phyloP scores from a whole-genome alignment of 2,797 vertebrate species.

The Crossoptilon crossoptilon region DNA sequence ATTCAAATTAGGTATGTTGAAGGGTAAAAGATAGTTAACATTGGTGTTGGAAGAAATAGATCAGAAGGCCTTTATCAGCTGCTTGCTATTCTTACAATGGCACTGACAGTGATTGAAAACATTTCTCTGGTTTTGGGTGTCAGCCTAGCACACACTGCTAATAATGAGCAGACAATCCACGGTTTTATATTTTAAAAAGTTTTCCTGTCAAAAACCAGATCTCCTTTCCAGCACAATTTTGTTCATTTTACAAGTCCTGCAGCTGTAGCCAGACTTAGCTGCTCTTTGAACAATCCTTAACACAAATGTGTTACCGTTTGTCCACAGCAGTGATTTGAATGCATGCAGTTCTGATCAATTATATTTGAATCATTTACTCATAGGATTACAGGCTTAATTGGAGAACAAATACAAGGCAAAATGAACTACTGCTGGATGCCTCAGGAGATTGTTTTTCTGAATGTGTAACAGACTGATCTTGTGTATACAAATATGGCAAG shows the following conservation, averaged over 20 bases:
- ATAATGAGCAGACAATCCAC: background rate
- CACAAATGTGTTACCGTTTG: background rate
- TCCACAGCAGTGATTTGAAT: conserved; percentile 5
- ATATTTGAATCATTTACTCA: conserved; percentile 33
- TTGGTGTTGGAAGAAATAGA: conserved; percentile 23
- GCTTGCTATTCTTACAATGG: conserved; percentile 10
- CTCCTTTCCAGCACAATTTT: background rate
- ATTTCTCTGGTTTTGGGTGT: conserved; percentile 12
- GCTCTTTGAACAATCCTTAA: background rate
- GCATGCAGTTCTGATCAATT: conserved; percentile 33
- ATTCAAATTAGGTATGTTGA: background rate
- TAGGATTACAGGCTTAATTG: conserved; percentile 41
- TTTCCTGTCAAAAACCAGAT: conserved; percentile 1
- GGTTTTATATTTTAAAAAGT: background rate
- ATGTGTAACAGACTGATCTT: conserved; percentile 11
- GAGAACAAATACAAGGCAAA: conserved; percentile 51
- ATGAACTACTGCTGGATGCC: conserved; percentile 45
- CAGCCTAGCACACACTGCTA: background rate
- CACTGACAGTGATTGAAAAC: conserved; percentile 47
- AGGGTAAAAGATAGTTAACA: conserved; percentile 8
- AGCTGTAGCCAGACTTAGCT: background rate
- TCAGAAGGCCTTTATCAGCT: conserved; percentile 38
- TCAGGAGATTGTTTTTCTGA: conserved; percentile 25
- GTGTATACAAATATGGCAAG: conserved; percentile 10
- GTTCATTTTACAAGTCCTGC: background rate